phyloP scores from a whole-genome alignment of 1,140 invertebrate genomes.

The Galendromus occidentalis region DNA sequence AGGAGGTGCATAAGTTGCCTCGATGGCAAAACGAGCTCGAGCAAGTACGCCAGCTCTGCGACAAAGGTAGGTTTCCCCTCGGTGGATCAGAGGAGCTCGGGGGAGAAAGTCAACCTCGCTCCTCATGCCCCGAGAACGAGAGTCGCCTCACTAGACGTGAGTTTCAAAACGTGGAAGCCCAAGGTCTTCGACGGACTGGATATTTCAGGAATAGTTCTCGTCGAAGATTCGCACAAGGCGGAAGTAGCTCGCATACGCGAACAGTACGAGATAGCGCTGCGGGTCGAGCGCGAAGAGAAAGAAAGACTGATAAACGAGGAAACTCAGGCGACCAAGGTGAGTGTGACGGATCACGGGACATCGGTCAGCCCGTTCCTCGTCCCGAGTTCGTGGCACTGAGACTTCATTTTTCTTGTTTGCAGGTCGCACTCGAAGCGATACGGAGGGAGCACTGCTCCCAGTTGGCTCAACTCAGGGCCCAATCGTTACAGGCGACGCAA shows the following conservation, averaged over 20 bases:
- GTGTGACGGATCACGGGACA: background rate
- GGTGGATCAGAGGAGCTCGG: no score
- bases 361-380: background rate
- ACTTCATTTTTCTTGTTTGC: no score
- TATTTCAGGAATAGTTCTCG: background rate
- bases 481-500: background rate
- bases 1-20: background rate
- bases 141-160: no score
- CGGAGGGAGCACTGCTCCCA: background rate
- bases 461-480: background rate
- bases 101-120: no score
- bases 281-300: background rate
- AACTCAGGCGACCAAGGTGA: slow-evolving; percentile 5
- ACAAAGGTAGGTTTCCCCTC: background rate
- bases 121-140: no score
- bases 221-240: background rate
- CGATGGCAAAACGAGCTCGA: slow-evolving; percentile 11
- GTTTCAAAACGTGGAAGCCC: no score
- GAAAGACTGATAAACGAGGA: slow-evolving; percentile 1
- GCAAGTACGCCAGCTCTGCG: slow-evolving; percentile 4
- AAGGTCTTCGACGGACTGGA: no score
- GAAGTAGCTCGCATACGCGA: background rate
- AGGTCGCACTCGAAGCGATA: background rate
- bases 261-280: background rate
- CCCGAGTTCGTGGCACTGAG: background rate